These are phyloP conservation scores for Phortica variegata DNA, from an alignment of 1,140 invertebrate genomes.

Conservation along the genomic window DNA sequence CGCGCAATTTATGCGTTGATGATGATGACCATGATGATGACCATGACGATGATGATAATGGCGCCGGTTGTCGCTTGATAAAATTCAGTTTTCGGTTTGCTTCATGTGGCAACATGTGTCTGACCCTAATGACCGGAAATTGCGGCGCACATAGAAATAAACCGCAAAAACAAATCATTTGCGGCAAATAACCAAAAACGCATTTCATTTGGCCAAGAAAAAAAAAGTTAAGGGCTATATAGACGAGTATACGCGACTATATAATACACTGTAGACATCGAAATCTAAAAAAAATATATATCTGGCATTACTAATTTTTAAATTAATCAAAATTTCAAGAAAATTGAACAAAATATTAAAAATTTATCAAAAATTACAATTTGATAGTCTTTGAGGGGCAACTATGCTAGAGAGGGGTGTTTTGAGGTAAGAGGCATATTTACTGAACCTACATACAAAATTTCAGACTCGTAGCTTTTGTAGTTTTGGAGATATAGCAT, in stretches of 20 bases:
- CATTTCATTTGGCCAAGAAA: constrained; percentile 25
- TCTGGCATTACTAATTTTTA: background rate
- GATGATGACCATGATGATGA: background rate
- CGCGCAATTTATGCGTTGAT: background rate
- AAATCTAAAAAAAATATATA: background rate
- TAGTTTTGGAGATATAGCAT: too few relatives aligned
- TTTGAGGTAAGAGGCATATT: too few relatives aligned
- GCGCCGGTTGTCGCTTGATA: too few relatives aligned
- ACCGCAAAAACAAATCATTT: constrained; percentile 48
- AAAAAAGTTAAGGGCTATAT: constrained; percentile 13
- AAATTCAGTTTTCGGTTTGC: constrained; percentile 27
- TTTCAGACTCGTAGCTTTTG: too few relatives aligned
- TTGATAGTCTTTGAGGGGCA: too few relatives aligned
- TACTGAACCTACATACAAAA: too few relatives aligned
- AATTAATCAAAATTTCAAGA: background rate
- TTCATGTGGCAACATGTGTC: constrained; percentile 24
- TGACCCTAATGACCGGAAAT: constrained; percentile 52
- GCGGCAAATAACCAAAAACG: constrained; percentile 15
- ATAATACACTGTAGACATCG: too few relatives aligned
- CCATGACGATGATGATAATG: background rate
- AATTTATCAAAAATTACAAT: too few relatives aligned
- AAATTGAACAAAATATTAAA: background rate
- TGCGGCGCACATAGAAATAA: constrained; percentile 29
- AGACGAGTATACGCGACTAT: too few relatives aligned
- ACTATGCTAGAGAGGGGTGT: too few relatives aligned